These are phyloP conservation scores for Parnassius apollo DNA, from an alignment of 2,888 invertebrate genomes.

Conservation along the genomic window DNA sequence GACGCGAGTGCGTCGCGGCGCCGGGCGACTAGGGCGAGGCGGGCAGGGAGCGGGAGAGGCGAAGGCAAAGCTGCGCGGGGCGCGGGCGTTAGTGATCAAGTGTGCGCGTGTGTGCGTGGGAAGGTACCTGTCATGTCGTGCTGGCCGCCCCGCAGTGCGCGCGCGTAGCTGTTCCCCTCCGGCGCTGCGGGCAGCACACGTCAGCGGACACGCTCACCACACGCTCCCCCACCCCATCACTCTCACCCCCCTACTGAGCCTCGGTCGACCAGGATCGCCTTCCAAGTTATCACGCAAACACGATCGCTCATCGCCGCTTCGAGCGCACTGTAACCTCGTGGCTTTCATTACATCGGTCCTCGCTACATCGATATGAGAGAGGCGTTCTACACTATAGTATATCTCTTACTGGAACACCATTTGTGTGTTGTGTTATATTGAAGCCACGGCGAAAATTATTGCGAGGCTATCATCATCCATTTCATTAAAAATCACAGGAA, in stretches of 20 bases:
- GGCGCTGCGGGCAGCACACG: constrained; percentile 46
- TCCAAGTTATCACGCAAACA: neutral
- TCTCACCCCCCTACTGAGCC: neutral
- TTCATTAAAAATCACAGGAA: too few relatives aligned
- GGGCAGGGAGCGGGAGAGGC: constrained; percentile 23
- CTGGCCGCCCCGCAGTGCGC: constrained; percentile 92
- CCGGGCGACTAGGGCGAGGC: constrained; percentile 6
- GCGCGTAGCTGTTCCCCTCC: constrained; percentile 88
- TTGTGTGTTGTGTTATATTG: too few relatives aligned
- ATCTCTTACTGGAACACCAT: too few relatives aligned
- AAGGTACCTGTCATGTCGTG: constrained; percentile 93
- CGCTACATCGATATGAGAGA: too few relatives aligned
- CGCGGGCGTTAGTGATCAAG: neutral
- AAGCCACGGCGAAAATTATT: too few relatives aligned
- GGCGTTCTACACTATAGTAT: too few relatives aligned
- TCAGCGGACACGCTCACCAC: constrained; percentile 32
- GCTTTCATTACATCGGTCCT: too few relatives aligned
- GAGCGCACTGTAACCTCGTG: neutral
- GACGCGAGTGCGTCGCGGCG: constrained; percentile 30
- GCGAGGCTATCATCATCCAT: too few relatives aligned
- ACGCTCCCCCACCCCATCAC: constrained; percentile 2
- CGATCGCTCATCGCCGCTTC: neutral
- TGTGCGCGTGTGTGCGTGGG: constrained; percentile 26
- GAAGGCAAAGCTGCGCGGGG: constrained; percentile 8
- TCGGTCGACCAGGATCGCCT: neutral